Conservation (phyloP, 2,797 vertebrate genomes). For the Garrulus glandarius region DNA sequence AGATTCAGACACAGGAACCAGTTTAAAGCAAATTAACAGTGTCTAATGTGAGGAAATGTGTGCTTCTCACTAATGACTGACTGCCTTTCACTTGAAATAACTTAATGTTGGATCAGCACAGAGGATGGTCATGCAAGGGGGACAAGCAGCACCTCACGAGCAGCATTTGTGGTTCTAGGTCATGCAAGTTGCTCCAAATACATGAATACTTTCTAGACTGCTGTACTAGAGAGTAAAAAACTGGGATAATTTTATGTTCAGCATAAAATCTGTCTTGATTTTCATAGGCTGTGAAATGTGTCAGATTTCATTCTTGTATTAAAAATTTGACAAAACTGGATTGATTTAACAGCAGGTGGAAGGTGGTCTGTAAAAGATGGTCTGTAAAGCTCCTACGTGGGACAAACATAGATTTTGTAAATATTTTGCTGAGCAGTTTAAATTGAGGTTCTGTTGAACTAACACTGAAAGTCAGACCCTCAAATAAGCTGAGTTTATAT, state of each 20-base stretch:
- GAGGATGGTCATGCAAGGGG: not conserved
- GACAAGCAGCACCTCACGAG: not conserved
- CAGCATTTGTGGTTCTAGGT: not conserved
- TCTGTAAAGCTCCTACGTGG: not conserved
- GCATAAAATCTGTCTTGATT: not conserved
- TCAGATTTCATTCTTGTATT: not conserved
- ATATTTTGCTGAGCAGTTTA: not conserved
- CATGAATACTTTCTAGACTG: not conserved
- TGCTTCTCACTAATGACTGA: not conserved
- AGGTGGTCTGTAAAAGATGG: not conserved
- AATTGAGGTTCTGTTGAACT: not conserved
- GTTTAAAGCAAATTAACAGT: not conserved
- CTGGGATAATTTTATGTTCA: fast-evolving
- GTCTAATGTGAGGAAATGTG: not conserved
- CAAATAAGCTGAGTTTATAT: not conserved
- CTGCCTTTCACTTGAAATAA: not conserved
- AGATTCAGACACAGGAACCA: not conserved
- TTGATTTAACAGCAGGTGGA: not conserved
- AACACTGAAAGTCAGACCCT: not conserved
- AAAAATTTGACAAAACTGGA: not conserved
- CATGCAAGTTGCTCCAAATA: not conserved
- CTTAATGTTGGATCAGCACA: not conserved
- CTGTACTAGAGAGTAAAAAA: not conserved
- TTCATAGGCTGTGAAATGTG: fast-evolving
- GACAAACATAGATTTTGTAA: not conserved